Conservation (phyloP, 2,888 invertebrate genomes). For the Caenorhabditis sp. region DNA sequence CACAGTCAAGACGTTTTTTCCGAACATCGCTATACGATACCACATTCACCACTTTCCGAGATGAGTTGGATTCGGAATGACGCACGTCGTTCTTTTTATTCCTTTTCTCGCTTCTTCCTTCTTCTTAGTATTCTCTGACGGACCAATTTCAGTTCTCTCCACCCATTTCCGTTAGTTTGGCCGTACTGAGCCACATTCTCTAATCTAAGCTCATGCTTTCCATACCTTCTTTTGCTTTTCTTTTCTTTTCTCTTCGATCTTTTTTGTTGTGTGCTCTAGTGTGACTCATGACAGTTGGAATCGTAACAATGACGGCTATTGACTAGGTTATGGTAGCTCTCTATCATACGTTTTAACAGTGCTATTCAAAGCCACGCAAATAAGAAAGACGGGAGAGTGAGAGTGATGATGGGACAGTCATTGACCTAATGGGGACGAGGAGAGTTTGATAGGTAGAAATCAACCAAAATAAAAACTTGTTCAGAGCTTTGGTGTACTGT, state of each 20-base stretch:
- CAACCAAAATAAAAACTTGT: conserved; percentile 13
- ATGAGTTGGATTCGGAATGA: not conserved
- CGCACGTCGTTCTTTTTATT: not conserved
- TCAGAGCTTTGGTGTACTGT: conserved; percentile 19
- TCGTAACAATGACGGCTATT: conserved; percentile 1
- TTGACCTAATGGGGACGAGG: not conserved
- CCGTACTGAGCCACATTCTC: conserved; percentile 12
- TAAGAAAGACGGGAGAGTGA: not conserved
- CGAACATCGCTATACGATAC: conserved; percentile 3
- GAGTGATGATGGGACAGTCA: not conserved
- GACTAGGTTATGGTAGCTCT: conserved; percentile 6
- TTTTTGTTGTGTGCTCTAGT: not conserved
- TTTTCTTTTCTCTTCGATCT: not conserved
- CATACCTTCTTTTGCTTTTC: not conserved
- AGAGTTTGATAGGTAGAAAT: not conserved
- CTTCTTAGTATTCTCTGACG: not conserved
- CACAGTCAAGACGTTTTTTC: too few species aligned
- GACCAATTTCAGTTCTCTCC: conserved; percentile 31
- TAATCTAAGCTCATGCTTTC: not conserved
- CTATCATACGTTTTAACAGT: not conserved
- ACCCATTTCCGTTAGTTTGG: conserved; percentile 3
- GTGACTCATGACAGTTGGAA: not conserved
- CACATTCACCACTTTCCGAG: not conserved
- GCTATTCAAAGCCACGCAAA: not conserved
- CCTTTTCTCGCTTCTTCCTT: not conserved